Conservation (phyloP, 2,888 invertebrate genomes). For the Acanthosoma haemorrhoidale region DNA sequence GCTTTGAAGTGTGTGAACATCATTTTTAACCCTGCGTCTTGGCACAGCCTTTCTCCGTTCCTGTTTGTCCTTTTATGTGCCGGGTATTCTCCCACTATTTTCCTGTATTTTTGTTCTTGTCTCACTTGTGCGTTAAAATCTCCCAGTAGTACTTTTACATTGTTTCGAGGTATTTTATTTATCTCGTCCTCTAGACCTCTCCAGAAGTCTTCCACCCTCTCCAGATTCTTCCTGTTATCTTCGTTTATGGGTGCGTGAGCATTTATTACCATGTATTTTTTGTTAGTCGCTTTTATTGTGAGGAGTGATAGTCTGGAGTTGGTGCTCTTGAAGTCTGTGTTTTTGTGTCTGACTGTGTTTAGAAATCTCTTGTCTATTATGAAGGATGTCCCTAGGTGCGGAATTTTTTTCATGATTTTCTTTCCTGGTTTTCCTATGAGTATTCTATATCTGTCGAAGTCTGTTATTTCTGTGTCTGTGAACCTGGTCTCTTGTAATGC, state of each 20-base stretch:
- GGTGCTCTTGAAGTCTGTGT: too few species aligned
- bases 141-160: too few species aligned
- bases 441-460: too few species aligned
- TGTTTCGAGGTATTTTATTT: background rate
- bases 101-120: background rate
- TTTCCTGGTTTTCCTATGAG: too few species aligned
- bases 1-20: too few species aligned
- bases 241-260: background rate
- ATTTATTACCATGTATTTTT: background rate
- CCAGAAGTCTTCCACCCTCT: background rate
- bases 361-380: background rate
- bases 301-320: background rate
- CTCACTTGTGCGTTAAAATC: too few species aligned
- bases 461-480: too few species aligned
- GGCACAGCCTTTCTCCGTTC: background rate
- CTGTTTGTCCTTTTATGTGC: background rate
- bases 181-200: background rate
- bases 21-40: background rate
- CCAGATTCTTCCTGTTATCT: background rate
- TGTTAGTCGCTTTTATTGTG: background rate
- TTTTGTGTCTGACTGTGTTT: background rate
- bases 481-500: too few species aligned
- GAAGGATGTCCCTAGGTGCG: background rate
- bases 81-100: background rate
- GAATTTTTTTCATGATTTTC: background rate